Conservation (phyloP, 64 coral and sea anemone genomes). For the Astreopora myriophthalma region DNA sequence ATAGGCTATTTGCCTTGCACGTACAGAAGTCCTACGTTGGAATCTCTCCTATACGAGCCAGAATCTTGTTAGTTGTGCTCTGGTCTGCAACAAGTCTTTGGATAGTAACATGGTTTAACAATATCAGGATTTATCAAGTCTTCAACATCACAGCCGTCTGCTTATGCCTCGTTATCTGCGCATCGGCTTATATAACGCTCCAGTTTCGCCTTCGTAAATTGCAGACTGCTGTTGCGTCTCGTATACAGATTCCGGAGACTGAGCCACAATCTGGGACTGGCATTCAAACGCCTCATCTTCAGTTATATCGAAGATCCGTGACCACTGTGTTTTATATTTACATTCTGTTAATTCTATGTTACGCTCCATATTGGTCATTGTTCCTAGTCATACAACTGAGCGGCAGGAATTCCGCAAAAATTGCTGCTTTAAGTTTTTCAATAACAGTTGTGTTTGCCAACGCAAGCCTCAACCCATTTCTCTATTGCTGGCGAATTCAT, state of each 20-base stretch:
- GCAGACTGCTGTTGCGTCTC: neutral
- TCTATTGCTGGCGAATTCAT: slow-evolving; percentile 27
- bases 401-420: neutral
- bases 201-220: neutral
- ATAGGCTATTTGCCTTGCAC: neutral
- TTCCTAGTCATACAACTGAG: slow-evolving; percentile 5
- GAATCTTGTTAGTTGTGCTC: neutral
- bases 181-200: slow-evolving; percentile 18
- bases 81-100: slow-evolving; percentile 1
- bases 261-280: neutral
- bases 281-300: neutral
- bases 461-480: slow-evolving; percentile 1
- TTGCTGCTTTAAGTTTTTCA: slow-evolving; percentile 2
- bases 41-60: neutral
- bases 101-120: neutral
- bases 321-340: slow-evolving; percentile 27
- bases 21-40: neutral
- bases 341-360: slow-evolving; percentile 19
- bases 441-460: slow-evolving; percentile 21
- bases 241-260: neutral
- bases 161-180: neutral
- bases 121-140: slow-evolving; percentile 11
- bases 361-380: neutral
- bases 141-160: neutral
- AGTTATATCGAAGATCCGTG: slow-evolving; percentile 13